A percentile compares a stretch with the other conserved stretches of the same genome.
Conservation (phyloP, 1,140 invertebrate species). For the Microplitis mediator region DNA sequence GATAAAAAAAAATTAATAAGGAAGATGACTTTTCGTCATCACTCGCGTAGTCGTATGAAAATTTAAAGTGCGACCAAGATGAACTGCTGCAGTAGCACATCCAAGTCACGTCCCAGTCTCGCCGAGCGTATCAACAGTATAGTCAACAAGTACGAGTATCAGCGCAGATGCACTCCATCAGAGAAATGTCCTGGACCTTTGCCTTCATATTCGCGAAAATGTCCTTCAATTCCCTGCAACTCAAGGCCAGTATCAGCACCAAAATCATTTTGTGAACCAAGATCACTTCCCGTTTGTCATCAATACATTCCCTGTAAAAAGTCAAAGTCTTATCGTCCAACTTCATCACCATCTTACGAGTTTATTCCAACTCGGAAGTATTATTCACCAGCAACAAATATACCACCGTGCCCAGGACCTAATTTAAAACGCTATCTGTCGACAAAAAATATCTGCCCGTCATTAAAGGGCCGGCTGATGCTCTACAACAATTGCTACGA, state of each 20-base stretch:
- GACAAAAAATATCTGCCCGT: constrained; percentile 27
- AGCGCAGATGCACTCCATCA: not conserved
- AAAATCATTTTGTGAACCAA: not conserved
- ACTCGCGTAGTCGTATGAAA: constrained; percentile 7
- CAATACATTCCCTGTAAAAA: not conserved
- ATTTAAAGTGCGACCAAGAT: constrained; percentile 9
- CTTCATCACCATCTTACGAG: constrained; percentile 6
- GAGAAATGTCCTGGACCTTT: not conserved
- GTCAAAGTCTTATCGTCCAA: not conserved
- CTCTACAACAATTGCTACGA: constrained; percentile 21
- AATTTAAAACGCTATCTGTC: constrained; percentile 33
- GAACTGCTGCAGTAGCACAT: constrained; percentile 9
- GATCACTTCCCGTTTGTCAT: not conserved
- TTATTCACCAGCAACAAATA: not conserved
- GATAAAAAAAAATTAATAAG: not conserved
- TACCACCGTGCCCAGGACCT: constrained; percentile 28
- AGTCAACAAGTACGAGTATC: constrained; percentile 27
- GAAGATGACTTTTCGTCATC: not conserved
- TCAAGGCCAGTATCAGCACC: not conserved
- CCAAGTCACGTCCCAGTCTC: constrained; percentile 12
- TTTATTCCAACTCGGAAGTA: not conserved
- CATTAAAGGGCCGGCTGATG: constrained; percentile 25
- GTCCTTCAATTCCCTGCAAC: not conserved
- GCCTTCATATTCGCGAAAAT: not conserved
- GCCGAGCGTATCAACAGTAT: constrained; percentile 30